Conservation (phyloP, 2,113 vertebrate genomes). For the Epinephelus moara region DNA sequence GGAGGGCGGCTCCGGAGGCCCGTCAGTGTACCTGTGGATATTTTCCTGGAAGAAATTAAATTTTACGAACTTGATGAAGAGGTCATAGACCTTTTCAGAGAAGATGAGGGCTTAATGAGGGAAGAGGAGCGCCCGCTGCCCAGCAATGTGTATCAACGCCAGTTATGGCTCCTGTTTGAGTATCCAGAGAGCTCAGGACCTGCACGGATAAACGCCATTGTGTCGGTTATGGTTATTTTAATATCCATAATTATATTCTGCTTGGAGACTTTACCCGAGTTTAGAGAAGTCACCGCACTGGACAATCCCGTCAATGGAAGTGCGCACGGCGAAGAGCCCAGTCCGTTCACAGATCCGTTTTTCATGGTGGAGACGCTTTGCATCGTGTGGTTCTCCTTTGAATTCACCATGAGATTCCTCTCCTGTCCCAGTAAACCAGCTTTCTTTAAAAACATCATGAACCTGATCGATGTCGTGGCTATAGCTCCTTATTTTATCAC, state of each 20-base stretch:
- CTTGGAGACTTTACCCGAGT: slow-evolving; percentile 92
- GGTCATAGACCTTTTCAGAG: slow-evolving; percentile 87
- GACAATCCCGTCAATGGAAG: slow-evolving; percentile 77
- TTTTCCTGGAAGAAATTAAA: slow-evolving; percentile 93
- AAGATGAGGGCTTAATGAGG: slow-evolving; percentile 91
- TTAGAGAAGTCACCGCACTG: slow-evolving; percentile 82
- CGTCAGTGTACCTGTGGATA: slow-evolving; percentile 91
- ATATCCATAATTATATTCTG: slow-evolving; percentile 94
- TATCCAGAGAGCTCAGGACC: slow-evolving; percentile 92
- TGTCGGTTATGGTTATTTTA: slow-evolving; percentile 91
- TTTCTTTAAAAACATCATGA: slow-evolving; percentile 95
- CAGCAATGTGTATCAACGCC: slow-evolving; percentile 86
- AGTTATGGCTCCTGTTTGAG: slow-evolving; percentile 93
- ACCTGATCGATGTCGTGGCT: slow-evolving; percentile 92
- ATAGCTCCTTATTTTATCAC: slow-evolving; percentile 95
- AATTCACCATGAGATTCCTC: slow-evolving; percentile 91
- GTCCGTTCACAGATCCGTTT: slow-evolving; percentile 91
- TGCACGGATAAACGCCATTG: slow-evolving; percentile 89
- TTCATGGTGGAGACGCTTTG: slow-evolving; percentile 95
- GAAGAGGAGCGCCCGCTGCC: slow-evolving; percentile 92
- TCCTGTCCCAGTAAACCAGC: slow-evolving; percentile 92
- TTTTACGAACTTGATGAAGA: slow-evolving; percentile 93
- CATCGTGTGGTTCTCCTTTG: slow-evolving; percentile 95
- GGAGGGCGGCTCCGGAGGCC: slow-evolving; percentile 92
- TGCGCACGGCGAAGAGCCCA: slow-evolving; percentile 40